Evolutionary conservation across 2,797 vertebrate species (phyloP).

Genomic region (Psittacula derbiana): DNA sequence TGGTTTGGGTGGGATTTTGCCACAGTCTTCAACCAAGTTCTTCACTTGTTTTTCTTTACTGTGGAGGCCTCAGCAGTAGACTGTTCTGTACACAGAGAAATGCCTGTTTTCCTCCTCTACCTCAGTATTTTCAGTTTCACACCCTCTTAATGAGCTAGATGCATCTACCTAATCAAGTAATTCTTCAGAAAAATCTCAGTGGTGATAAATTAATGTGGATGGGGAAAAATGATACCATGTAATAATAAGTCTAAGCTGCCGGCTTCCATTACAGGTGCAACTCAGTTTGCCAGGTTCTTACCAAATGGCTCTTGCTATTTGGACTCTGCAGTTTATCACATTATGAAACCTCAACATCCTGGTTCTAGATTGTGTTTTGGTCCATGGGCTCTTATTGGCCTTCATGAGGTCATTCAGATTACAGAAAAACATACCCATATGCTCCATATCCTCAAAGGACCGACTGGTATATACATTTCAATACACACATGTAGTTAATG

Average conservation of each 20-base stretch:
- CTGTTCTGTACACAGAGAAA: background rate
- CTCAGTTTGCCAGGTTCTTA: background rate
- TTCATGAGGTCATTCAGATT: background rate
- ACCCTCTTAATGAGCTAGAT: background rate
- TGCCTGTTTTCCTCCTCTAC: background rate
- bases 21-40: background rate
- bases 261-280: background rate
- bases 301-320: background rate
- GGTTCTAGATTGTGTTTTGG: background rate
- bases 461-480: background rate
- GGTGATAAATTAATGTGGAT: background rate
- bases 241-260: background rate
- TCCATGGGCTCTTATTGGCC: background rate
- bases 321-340: background rate
- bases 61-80: background rate
- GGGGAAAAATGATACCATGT: background rate
- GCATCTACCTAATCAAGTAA: background rate
- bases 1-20: background rate
- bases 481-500: background rate
- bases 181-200: background rate
- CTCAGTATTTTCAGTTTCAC: background rate
- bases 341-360: background rate
- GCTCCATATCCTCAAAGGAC: background rate
- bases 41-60: background rate
- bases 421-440: background rate